Conservation (phyloP, 2,113 vertebrate genomes). For the Cnemophilus loriae region DNA sequence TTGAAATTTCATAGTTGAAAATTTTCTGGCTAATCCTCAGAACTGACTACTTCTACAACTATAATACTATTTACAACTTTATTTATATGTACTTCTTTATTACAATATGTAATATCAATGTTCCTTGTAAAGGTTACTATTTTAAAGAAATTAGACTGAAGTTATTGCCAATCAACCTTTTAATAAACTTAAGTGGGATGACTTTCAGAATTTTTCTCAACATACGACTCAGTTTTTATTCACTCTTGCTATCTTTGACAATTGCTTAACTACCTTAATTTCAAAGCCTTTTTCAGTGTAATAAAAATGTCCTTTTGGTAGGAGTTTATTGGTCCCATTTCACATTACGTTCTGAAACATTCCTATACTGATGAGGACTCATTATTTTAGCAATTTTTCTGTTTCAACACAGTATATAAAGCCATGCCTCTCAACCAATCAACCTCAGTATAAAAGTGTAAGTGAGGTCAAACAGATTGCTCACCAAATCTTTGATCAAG, state of each 20-base stretch:
- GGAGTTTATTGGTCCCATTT: slow-evolving; percentile 58
- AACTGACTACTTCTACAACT: slow-evolving; percentile 45
- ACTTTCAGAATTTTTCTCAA: slow-evolving; percentile 46
- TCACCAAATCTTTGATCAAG: slow-evolving; percentile 62
- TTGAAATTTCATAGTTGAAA: slow-evolving; percentile 37
- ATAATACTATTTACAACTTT: slow-evolving; percentile 53
- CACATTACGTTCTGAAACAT: slow-evolving; percentile 51
- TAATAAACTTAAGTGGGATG: slow-evolving; percentile 51
- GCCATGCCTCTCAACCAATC: slow-evolving; percentile 64
- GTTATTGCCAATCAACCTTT: slow-evolving; percentile 63
- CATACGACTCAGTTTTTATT: neutral
- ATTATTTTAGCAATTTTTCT: slow-evolving; percentile 50
- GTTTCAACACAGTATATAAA: slow-evolving; percentile 64
- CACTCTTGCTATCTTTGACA: slow-evolving; percentile 1
- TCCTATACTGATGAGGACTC: slow-evolving; percentile 44
- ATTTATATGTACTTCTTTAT: slow-evolving; percentile 61
- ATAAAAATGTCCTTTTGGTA: slow-evolving; percentile 61
- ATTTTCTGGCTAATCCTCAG: slow-evolving; percentile 34
- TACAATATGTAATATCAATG: slow-evolving; percentile 66
- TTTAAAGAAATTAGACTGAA: slow-evolving; percentile 61
- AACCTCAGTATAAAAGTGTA: slow-evolving; percentile 66
- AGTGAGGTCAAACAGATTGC: slow-evolving; percentile 61
- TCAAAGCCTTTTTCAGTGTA: slow-evolving; percentile 32
- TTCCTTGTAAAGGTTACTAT: slow-evolving; percentile 64
- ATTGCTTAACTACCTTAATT: slow-evolving; percentile 46